Percentiles rank a stretch among this genome's conserved stretches.
These are phyloP conservation scores for Oriolus oriolus DNA, from an alignment of 2,113 vertebrate species.

Conservation along the genomic window DNA sequence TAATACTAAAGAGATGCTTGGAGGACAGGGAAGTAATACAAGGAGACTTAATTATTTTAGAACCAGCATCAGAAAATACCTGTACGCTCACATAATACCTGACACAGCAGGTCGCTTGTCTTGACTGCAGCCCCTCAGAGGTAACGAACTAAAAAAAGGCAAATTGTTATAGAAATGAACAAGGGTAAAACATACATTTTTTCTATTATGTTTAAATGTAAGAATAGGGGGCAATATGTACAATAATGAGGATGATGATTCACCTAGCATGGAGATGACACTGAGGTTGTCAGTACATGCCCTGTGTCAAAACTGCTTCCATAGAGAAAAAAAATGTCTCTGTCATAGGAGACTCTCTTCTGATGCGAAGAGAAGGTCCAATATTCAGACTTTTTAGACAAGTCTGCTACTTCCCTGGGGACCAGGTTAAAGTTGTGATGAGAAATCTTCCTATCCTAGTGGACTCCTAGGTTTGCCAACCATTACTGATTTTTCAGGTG, in stretches of 20 bases:
- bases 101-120: background rate
- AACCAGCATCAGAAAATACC: background rate
- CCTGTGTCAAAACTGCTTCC: background rate
- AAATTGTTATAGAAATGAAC: background rate
- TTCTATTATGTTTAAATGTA: background rate
- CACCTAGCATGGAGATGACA: background rate
- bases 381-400: background rate
- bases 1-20: constrained; percentile 36
- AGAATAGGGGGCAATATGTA: background rate
- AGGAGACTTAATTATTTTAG: constrained; percentile 17
- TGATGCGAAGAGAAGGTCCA: background rate
- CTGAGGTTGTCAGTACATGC: background rate
- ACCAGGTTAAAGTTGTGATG: background rate
- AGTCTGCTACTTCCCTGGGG: background rate
- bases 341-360: background rate
- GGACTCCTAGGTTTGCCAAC: background rate
- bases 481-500: background rate
- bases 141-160: background rate
- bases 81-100: background rate
- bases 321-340: background rate
- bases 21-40: constrained; percentile 1
- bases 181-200: background rate
- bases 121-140: background rate
- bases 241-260: background rate
- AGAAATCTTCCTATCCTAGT: background rate